Percentiles rank a stretch among this genome's conserved stretches.
These are phyloP conservation scores for Plebejus argus DNA, from an alignment of 2,888 invertebrate species.

Conservation along the genomic window DNA sequence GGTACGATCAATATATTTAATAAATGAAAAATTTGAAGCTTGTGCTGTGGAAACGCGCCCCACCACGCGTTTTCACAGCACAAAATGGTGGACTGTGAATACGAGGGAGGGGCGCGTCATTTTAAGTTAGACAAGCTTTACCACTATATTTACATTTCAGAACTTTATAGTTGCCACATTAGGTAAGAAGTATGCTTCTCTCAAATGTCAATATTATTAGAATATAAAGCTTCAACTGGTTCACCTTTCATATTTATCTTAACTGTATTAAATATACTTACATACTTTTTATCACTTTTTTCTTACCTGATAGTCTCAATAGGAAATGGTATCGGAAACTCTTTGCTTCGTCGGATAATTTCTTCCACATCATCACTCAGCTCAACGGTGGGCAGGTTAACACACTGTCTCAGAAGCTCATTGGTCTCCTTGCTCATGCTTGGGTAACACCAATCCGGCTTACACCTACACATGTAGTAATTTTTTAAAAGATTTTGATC, in stretches of 20 bases:
- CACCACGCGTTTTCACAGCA: too few species aligned
- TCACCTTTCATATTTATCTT: too few species aligned
- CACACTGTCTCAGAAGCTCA: constrained; percentile 62
- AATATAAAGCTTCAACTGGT: too few species aligned
- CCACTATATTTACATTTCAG: background rate
- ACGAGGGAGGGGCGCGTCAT: too few species aligned
- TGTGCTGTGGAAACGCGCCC: too few species aligned
- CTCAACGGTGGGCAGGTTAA: constrained; percentile 50
- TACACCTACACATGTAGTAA: constrained; percentile 56
- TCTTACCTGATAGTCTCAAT: constrained; percentile 52
- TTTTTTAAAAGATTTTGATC: background rate
- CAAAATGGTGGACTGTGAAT: too few species aligned
- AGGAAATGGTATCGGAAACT: constrained; percentile 54
- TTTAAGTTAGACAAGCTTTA: background rate
- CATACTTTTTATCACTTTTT: background rate
- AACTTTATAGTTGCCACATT: too few species aligned
- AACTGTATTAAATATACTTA: too few species aligned
- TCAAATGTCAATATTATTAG: too few species aligned
- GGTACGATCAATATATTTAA: too few species aligned
- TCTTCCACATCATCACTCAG: constrained; percentile 46
- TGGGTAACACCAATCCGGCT: constrained; percentile 70
- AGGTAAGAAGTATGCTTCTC: background rate
- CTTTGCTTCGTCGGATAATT: constrained; percentile 50
- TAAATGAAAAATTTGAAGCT: too few species aligned
- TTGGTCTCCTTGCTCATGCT: constrained; percentile 70